Conservation (phyloP, 2,797 vertebrate species). For the Malacoctenus gilli region DNA sequence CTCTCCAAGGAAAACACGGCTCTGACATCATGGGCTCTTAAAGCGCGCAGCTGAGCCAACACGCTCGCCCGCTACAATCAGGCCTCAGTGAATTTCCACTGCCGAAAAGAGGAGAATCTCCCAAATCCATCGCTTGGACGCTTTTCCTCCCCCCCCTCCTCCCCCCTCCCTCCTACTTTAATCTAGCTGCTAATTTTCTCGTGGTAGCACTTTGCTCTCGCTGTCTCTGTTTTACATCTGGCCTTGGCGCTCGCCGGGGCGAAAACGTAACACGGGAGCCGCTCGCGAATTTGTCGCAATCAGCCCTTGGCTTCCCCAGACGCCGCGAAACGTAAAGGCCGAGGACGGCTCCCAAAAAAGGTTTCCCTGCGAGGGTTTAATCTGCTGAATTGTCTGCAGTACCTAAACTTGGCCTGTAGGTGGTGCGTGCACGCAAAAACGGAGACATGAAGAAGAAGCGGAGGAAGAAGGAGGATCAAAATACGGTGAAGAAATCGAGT, state of each 20-base stretch:
- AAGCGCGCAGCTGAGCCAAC: conserved; percentile 85
- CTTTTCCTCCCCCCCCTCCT: conserved; percentile 15
- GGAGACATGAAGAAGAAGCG: too few species aligned
- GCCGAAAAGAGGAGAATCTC: conserved; percentile 75
- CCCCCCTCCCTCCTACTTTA: conserved; percentile 25
- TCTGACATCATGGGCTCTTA: conserved; percentile 89
- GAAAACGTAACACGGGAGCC: conserved; percentile 39
- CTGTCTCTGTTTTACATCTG: conserved; percentile 37
- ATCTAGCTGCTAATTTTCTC: conserved; percentile 44
- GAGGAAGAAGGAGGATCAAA: too few species aligned
- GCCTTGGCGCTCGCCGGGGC: conserved; percentile 15
- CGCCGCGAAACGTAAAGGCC: too few species aligned
- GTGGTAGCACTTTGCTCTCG: conserved; percentile 35
- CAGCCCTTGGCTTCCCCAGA: conserved; percentile 26
- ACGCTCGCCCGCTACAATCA: conserved; percentile 84
- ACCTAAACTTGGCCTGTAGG: too few species aligned
- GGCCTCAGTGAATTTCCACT: conserved; percentile 88
- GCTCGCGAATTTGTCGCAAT: conserved; percentile 45
- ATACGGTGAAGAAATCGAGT: too few species aligned
- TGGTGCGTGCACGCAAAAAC: too few species aligned
- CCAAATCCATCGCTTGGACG: conserved; percentile 46
- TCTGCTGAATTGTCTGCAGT: too few species aligned
- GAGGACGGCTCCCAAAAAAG: too few species aligned
- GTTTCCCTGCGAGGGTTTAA: too few species aligned
- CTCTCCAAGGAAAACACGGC: conserved; percentile 88